Evolutionary conservation across 2,797 vertebrate genomes (phyloP).

Genomic region (Fistularia commersonii): DNA sequence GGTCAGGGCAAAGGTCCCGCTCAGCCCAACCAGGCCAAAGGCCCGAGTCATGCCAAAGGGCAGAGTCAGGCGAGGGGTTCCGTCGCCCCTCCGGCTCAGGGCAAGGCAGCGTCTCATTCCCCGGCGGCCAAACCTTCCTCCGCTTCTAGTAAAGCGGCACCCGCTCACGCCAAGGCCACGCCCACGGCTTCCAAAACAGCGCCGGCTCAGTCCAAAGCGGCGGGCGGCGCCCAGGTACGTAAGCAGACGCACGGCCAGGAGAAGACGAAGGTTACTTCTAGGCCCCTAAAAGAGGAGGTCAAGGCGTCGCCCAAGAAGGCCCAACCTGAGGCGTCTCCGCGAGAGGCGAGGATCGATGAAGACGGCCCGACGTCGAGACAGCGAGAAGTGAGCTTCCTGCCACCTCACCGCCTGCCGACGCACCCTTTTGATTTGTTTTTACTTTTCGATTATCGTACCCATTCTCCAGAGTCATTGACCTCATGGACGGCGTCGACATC

Average conservation of each 20-base stretch:
- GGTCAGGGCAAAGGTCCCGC: constrained; percentile 52
- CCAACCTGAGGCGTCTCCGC: constrained; percentile 66
- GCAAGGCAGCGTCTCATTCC: constrained; percentile 52
- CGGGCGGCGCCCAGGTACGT: constrained; percentile 70
- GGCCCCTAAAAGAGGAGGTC: constrained; percentile 75
- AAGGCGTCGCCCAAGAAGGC: constrained; percentile 76
- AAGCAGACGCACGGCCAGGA: constrained; percentile 76
- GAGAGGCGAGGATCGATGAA: constrained; percentile 75
- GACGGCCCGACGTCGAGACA: constrained; percentile 83
- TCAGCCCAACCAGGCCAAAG: constrained; percentile 61
- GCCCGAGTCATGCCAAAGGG: constrained; percentile 58
- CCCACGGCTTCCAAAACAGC: constrained; percentile 71
- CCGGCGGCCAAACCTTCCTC: constrained; percentile 53
- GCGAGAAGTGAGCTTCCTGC: constrained; percentile 88
- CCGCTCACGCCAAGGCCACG: constrained; percentile 51
- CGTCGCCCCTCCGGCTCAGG: constrained; percentile 54
- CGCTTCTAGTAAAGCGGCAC: constrained; percentile 52
- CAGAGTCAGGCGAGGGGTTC: constrained; percentile 58
- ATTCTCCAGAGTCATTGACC: constrained; percentile 10
- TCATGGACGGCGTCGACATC: neutral
- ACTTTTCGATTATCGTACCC: constrained; percentile 35
- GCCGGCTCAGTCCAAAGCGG: constrained; percentile 71
- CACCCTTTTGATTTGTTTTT: constrained; percentile 30
- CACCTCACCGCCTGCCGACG: constrained; percentile 64
- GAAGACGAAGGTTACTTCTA: constrained; percentile 71